Evolutionary conservation across 2,797 vertebrate genomes (phyloP), one percentile per base, ranked within the genome.

Genomic region (Gallinago solitaria): DNA sequence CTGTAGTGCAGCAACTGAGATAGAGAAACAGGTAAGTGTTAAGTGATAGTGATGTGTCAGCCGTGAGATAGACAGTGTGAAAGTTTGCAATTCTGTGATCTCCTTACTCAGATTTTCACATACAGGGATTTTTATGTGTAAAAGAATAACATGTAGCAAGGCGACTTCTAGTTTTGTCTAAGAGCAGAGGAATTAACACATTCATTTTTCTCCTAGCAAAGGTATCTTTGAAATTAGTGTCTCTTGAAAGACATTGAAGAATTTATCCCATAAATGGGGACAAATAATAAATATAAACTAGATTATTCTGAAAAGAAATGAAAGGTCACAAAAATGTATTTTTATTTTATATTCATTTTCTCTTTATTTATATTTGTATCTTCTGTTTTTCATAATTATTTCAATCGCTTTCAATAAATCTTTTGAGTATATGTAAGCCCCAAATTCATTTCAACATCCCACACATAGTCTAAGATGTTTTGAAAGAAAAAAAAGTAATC

Each of bases 401-500:
- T 90, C 37, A 75, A 10, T 73, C 12, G 17, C 20, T 82, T 14
- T 63, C 10, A 73, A 8, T 71, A 86, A 89, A 83, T 75, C 25
- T n/a, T 76, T 41, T 69, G 59, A 84, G 59, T 65, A 25, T 37
- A 32, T 12, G 16, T 57, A 81, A 89, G n/a, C 50, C 23, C 35
- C 30, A 25, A 74, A 69, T 88, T 91, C 4, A 69, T 77, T 96
- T 92, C 61, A 91, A 21, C 39, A 87, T 94, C 91, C 76, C 77
- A 89, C 82, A 79, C 6, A 9, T 75, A 45, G 65, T 56, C 43
- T 83, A 35, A 93, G 41, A 83, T 86, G 59, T 93, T 95, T 32
- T 68, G 43, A 93, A 92, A 70, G 54, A 84, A 82, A 79, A 78
- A 16, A 83, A 74, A 60, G 82, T 63, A 89, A 67, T 89, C 32